Evolutionary conservation across 2,113 vertebrate genomes (phyloP).

Genomic region (Scopus umbretta): DNA sequence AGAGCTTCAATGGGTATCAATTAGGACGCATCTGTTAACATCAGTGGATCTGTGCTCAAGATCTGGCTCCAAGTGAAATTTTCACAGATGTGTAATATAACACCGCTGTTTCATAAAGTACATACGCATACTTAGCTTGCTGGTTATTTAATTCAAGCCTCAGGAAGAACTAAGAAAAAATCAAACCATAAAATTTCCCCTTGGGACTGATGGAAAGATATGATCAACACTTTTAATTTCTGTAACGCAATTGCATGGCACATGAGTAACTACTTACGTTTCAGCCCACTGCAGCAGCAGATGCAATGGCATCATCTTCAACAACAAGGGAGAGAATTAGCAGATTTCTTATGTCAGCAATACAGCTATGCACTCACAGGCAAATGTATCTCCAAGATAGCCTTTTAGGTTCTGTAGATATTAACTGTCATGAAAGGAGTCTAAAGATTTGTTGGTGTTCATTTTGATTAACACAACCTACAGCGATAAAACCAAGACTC

Average conservation of each 20-base stretch:
- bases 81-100: neutral
- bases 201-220: neutral
- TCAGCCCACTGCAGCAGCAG: neutral
- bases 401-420: neutral
- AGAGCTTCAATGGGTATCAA: neutral
- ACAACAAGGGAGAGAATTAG: neutral
- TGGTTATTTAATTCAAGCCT: neutral
- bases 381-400: neutral
- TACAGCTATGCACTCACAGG: neutral
- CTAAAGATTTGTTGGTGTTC: neutral
- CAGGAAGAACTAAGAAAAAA: neutral
- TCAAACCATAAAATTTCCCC: neutral
- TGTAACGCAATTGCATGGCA: neutral
- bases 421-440: neutral
- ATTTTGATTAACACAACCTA: neutral
- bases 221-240: neutral
- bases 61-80: neutral
- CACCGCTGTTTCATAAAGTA: neutral
- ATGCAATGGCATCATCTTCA: neutral
- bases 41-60: neutral
- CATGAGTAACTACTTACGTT: neutral
- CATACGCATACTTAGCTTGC: neutral
- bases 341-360: neutral
- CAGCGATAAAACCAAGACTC: neutral
- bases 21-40: neutral